Base-by-base conservation (phyloP, 2,113 vertebrate genomes). In the Phalacrocorax carbo region DNA sequence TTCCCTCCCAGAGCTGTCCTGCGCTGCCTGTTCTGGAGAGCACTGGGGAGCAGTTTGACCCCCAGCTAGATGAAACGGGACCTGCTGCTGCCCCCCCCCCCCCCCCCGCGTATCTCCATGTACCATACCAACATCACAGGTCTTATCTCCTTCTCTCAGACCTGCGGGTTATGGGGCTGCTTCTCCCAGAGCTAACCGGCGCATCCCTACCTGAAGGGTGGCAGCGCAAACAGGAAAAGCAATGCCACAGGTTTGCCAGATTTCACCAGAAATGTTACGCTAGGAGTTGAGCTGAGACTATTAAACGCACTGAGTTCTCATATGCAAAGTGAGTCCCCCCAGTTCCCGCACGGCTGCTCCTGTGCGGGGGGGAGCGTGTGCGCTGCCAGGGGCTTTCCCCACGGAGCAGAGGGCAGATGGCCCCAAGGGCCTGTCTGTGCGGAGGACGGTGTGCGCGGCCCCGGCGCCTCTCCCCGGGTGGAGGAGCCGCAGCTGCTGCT, bases 371-470 rank as follows among this genome's bases (percentile, higher is more conserved):
- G 9, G 11, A 16, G 21, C 0, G 0, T 46, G 36, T 11, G 9
- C 0, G 44, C 6, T 72, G 14, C 30, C 54, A 5, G 49, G 27
- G 52, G 7, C 51, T 36, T 13, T 13, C 34, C 0, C 2, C 48
- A 3, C 1, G 4, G 51, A 14, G 4, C 26, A 1, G 36, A 25
- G n/a, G 20, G 15, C 0, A 2, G 20, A 5, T 0, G 1, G 49
- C 7, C 34, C 52, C 19, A 10, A 25, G 30, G 8, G 19, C 25
- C 46, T 9, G 6, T 3, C 57, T 12, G 15, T 21, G 40, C 26
- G 5, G 32, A 20, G 21, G 26, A 13, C 58, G 48, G 23, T 2
- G 1, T 12, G 80, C 2, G 2, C 3, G 19, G 8, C 22, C 13
- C 21, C 2, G 18, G 44, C 22, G 52, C 34, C 32, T 51, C 9